Evolutionary conservation across 2,797 vertebrate genomes (phyloP), one percentile per base, ranked within the genome.

Genomic region (Muraenolepis orangiensis): DNA sequence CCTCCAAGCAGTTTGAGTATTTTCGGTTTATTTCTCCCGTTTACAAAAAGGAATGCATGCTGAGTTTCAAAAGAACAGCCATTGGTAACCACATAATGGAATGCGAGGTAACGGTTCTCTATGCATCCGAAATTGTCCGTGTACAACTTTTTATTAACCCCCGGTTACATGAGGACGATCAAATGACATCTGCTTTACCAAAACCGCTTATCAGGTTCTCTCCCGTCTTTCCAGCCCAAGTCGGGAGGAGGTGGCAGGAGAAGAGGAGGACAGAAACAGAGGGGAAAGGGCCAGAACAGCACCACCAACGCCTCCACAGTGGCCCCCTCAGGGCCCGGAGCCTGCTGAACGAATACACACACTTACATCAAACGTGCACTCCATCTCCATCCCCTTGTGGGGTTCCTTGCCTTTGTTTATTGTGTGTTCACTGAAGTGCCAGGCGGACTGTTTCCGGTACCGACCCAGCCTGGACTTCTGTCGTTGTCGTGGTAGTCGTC

Each of bases 201-300:
- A 5, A 20, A 57, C 6, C 12, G 5, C 69, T 26, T 36, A 36
- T 23, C 32, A 34, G 4, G 6, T 16, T 18, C 68, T 30, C 5
- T 12, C 61, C 82, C 28, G 67, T 20, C 28, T 72, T 28, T 73
- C 20, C 66, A 94, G 93, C 92, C 92, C 87, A 94, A 93, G 89
- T 90, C 91, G 32, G 94, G 92, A 85, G 91, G 92, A 73, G 91
- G 92, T 23, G 92, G 93, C 40, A 87, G 94, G 78, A 89, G 93
- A 87, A 77, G 94, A 76, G 94, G 94, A 0, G 94, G 94, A 26
- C 94, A 94, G 88, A 87, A 93, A 74, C 94, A 94, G 82, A 94
- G 93, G 89, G 91, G 91, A 75, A 94, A 94, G 89, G 86, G 88
- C 81, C 93, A 92, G 81, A 90, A 81, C 80, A 90, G 73, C 82